phyloP scores from a whole-genome alignment of 2,888 invertebrate genomes.

The Meteorus cinctellus region DNA sequence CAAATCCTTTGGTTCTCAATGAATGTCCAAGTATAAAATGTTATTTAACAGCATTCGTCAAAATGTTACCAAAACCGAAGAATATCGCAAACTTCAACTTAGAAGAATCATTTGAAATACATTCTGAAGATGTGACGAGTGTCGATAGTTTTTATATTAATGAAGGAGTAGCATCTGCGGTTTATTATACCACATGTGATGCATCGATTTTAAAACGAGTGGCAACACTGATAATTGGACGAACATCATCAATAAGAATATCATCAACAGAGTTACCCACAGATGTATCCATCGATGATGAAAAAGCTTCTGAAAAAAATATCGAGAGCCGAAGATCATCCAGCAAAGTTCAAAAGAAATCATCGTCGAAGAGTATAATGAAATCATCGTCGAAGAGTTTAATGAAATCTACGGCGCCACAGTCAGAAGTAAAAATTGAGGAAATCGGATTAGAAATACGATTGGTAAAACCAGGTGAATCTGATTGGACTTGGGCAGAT shows the following conservation, averaged over 20 bases:
- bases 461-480: slow-evolving; percentile 55
- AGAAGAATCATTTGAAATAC: slow-evolving; percentile 44
- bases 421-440: slow-evolving; percentile 19
- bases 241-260: slow-evolving; percentile 64
- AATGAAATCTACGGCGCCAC: slow-evolving; percentile 1
- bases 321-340: not conserved
- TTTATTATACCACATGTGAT: slow-evolving; percentile 77
- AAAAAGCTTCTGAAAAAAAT: not conserved
- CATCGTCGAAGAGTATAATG: not conserved
- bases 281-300: slow-evolving; percentile 65
- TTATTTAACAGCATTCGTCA: slow-evolving; percentile 77
- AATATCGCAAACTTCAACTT: not conserved
- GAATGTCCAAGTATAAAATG: slow-evolving; percentile 62
- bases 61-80: slow-evolving; percentile 61
- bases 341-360: not conserved
- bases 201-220: slow-evolving; percentile 75
- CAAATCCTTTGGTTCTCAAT: slow-evolving; percentile 75
- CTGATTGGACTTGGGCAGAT: slow-evolving; percentile 73
- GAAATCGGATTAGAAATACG: not conserved
- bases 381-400: no score
- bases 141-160: slow-evolving; percentile 78
- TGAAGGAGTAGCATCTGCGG: slow-evolving; percentile 77
- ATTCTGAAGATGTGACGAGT: slow-evolving; percentile 73
- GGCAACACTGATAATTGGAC: slow-evolving; percentile 75
- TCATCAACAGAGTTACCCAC: slow-evolving; percentile 73